phyloP scores from a whole-genome alignment of 2,797 vertebrate genomes.

The Anomalospiza imberbis region DNA sequence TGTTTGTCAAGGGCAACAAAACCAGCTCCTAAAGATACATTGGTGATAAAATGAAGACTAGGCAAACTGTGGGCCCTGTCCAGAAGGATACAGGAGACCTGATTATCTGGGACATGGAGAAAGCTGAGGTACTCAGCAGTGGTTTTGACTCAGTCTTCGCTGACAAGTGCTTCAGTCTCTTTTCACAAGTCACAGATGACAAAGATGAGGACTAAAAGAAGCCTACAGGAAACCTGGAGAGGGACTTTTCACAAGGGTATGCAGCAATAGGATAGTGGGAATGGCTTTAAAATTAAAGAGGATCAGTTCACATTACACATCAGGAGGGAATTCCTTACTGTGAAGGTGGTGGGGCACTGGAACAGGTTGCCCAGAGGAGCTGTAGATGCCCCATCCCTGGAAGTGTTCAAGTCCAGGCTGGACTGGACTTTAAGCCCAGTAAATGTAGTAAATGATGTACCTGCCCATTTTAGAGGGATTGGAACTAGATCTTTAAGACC shows the following conservation, averaged over 20 bases:
- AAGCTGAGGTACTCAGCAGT: not conserved
- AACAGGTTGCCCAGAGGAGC: not conserved
- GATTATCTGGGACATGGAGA: too few species aligned
- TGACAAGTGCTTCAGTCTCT: not conserved
- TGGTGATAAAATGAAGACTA: not conserved
- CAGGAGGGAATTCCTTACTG: not conserved
- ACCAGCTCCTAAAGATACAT: not conserved
- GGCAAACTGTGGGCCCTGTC: not conserved
- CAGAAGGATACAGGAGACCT: not conserved
- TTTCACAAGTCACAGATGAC: not conserved
- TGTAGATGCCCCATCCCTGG: not conserved
- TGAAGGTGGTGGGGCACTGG: not conserved
- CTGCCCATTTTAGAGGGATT: not conserved
- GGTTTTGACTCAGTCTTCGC: not conserved
- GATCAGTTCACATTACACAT: not conserved
- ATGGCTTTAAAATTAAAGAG: not conserved
- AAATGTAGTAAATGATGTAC: not conserved
- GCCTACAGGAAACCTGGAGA: not conserved
- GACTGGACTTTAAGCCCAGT: not conserved
- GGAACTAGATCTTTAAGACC: not conserved
- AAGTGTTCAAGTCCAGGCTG: not conserved
- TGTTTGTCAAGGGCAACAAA: not conserved
- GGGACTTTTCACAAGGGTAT: not conserved
- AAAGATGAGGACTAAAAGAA: not conserved
- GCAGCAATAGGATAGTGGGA: fast-evolving